A percentile compares a stretch with the other conserved stretches of the same genome.
phyloP scores from a whole-genome alignment of 2,797 vertebrate genomes.

The Leptatherina wallacei region DNA sequence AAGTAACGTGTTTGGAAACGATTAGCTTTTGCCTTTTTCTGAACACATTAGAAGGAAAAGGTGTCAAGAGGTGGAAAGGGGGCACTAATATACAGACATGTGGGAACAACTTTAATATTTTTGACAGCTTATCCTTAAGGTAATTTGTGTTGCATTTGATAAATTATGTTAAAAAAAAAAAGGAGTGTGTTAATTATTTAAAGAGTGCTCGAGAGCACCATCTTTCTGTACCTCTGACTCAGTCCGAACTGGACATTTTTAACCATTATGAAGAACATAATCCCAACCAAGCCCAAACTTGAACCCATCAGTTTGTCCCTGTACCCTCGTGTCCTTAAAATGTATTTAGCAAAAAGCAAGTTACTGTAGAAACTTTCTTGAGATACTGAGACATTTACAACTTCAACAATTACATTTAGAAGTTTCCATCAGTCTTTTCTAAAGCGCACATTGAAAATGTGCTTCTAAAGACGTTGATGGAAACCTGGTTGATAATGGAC shows the following conservation, averaged over 20 bases:
- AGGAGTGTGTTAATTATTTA: neutral
- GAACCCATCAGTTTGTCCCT: neutral
- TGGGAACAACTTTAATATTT: too few species aligned
- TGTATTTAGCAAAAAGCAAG: neutral
- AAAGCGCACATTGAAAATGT: neutral
- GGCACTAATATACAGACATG: too few species aligned
- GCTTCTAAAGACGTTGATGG: neutral
- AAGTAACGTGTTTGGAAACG: neutral
- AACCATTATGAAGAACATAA: neutral
- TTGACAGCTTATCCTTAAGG: too few species aligned
- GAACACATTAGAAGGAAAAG: neutral
- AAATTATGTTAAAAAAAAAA: neutral
- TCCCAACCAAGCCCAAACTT: neutral
- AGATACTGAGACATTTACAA: too few species aligned
- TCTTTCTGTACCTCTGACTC: neutral
- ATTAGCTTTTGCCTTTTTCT: neutral
- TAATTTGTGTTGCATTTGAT: neutral
- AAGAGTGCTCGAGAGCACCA: neutral
- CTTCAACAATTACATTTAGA: too few species aligned
- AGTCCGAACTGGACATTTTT: neutral
- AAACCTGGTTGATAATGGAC: neutral
- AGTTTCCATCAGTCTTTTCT: neutral
- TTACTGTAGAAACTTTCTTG: neutral
- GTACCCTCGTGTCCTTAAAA: neutral
- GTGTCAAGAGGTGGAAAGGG: too few species aligned